These are phyloP conservation scores for Chloroceryle inda DNA, from an alignment of 2,797 vertebrate species.

Conservation along the genomic window DNA sequence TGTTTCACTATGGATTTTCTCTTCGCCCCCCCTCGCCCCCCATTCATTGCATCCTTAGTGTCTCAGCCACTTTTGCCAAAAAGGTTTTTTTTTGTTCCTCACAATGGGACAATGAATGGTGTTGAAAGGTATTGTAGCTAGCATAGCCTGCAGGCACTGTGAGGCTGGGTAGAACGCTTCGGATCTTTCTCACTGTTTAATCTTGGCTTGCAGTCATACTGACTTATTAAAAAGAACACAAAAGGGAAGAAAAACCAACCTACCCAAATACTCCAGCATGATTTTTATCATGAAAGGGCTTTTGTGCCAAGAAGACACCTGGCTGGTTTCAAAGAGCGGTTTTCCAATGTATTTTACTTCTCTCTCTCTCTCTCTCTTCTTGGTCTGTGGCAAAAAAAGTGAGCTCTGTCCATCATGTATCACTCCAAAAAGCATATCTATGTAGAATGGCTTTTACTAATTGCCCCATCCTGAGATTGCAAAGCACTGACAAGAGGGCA, in stretches of 20 bases:
- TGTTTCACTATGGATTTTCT: background rate
- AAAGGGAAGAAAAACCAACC: conserved; percentile 24
- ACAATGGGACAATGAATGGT: conserved; percentile 6
- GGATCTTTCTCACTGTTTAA: conserved; percentile 12
- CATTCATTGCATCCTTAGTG: background rate
- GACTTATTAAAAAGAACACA: conserved; percentile 44
- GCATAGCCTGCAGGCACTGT: conserved; percentile 12
- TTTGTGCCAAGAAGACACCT: conserved; percentile 45
- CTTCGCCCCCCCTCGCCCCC: background rate
- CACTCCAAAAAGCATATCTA: background rate
- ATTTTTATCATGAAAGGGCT: conserved; percentile 45
- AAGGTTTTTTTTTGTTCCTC: background rate
- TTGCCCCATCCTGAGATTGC: background rate
- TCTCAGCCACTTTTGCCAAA: conserved; percentile 1
- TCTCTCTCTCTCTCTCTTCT: too few species aligned
- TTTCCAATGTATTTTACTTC: background rate
- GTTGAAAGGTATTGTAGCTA: conserved; percentile 57
- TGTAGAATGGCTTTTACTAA: background rate
- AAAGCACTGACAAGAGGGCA: background rate
- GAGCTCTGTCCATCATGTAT: background rate
- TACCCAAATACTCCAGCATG: conserved; percentile 38
- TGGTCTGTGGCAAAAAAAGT: background rate
- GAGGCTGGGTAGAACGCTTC: conserved; percentile 1
- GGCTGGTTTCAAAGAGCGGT: background rate
- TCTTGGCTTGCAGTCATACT: conserved; percentile 33